A percentile compares a stretch with the other conserved stretches of the same genome.
Conservation (phyloP, 2,113 vertebrate genomes). For the Felis catus region F.catus_Fca126_mat1.0 CM031418.1:131327501-131328000, state of each 20-base stretch:
- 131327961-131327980: background rate
- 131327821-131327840: slow-evolving; percentile 50
- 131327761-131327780: background rate
- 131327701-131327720: background rate
- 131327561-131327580: slow-evolving; percentile 40
- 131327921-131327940: background rate
- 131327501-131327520: slow-evolving; percentile 64
- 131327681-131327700: background rate
- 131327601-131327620: background rate
- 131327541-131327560: slow-evolving; percentile 62
- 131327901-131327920: background rate
- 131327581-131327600: background rate
- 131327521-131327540: slow-evolving; percentile 73
- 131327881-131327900: slow-evolving; percentile 5
- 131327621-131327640: background rate
- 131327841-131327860: background rate
- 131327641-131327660: background rate
- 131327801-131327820: slow-evolving; percentile 72
- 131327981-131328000: background rate
- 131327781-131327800: slow-evolving; percentile 70
- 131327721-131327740: background rate
- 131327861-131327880: background rate
- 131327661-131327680: background rate
- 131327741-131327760: slow-evolving; percentile 66
- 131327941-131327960: background rate